These are phyloP conservation scores for Cossypha niveicapilla DNA, from an alignment of 2,797 vertebrate genomes.

Conservation along the genomic window DNA sequence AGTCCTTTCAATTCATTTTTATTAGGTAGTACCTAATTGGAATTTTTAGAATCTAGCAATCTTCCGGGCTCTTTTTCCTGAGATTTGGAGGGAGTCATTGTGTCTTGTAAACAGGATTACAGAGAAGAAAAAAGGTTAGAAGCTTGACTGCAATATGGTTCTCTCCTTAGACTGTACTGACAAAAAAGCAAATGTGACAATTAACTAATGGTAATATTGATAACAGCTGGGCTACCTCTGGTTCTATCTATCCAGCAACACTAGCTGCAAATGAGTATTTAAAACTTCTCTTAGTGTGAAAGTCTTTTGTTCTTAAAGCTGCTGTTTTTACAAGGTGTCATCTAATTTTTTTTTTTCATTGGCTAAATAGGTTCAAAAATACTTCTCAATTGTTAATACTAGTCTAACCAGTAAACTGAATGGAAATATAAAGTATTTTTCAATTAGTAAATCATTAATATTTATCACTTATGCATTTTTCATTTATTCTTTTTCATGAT, in stretches of 20 bases:
- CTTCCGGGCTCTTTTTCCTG: neutral
- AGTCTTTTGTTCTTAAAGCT: neutral
- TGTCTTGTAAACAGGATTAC: neutral
- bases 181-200: neutral
- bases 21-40: neutral
- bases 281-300: neutral
- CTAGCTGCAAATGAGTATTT: neutral
- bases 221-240: neutral
- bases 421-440: constrained; percentile 7
- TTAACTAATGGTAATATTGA: neutral
- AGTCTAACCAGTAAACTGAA: neutral
- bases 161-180: neutral
- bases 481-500: constrained; percentile 39
- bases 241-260: neutral
- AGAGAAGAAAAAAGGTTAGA: neutral
- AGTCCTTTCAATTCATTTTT: neutral
- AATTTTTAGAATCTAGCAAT: neutral
- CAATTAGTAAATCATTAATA: constrained; percentile 25
- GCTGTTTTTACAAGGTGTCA: neutral
- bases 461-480: constrained; percentile 13
- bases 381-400: neutral
- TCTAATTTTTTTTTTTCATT: neutral
- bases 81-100: neutral
- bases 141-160: neutral
- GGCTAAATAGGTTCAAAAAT: neutral